Percentiles rank a stretch among this genome's conserved stretches.
These are phyloP conservation scores for Drosophila putrida DNA, from an alignment of 2,888 invertebrate species.

Conservation along the genomic window DNA sequence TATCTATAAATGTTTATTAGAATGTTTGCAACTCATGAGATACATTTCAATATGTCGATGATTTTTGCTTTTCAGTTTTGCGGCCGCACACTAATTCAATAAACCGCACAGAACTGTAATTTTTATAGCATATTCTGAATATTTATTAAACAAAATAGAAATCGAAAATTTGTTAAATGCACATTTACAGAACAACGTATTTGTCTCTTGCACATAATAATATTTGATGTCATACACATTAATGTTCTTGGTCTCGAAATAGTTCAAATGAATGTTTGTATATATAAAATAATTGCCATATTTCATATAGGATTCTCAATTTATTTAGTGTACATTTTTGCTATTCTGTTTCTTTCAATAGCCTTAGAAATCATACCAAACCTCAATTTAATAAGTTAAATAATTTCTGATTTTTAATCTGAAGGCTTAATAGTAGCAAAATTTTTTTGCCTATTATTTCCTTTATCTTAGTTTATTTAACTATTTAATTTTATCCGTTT, in stretches of 20 bases:
- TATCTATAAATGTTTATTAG: conserved; percentile 15
- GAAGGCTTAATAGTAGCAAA: too few relatives aligned
- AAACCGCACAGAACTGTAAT: conserved; percentile 42
- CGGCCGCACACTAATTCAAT: conserved; percentile 47
- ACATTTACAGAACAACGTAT: background rate
- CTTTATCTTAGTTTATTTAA: too few relatives aligned
- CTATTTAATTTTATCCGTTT: too few relatives aligned
- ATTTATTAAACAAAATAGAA: conserved; percentile 28
- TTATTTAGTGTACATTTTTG: too few relatives aligned
- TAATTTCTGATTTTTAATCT: too few relatives aligned
- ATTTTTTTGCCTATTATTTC: too few relatives aligned
- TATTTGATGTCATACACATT: background rate
- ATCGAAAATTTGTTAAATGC: background rate
- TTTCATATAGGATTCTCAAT: too few relatives aligned
- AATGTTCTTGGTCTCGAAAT: background rate
- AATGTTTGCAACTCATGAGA: conserved; percentile 25
- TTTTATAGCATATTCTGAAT: conserved; percentile 46
- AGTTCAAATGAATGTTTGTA: background rate
- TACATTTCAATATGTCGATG: conserved; percentile 53
- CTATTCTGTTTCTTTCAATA: too few relatives aligned
- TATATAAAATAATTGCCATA: too few relatives aligned
- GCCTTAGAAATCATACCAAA: too few relatives aligned
- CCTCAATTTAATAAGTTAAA: too few relatives aligned
- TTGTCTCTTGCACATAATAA: background rate
- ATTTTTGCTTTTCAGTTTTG: conserved; percentile 50